Evolutionary conservation across 2,113 vertebrate genomes (phyloP).

Genomic region (Oreochromis tanganicae): DNA sequence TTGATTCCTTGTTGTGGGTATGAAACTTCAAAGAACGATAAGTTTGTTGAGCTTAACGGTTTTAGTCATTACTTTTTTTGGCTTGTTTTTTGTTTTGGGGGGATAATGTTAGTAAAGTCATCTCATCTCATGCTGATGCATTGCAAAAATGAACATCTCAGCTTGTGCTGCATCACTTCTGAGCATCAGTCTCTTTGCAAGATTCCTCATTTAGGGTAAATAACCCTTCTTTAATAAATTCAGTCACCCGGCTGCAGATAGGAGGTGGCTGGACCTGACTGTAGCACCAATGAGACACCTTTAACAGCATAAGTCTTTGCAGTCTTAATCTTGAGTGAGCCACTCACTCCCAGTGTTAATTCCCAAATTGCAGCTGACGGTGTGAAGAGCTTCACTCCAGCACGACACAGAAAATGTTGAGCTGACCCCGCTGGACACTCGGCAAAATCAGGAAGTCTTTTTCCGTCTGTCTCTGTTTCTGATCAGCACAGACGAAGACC

Average conservation of each 20-base stretch:
- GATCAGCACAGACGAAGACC: neutral
- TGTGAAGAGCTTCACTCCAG: neutral
- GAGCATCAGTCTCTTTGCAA: neutral
- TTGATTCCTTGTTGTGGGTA: neutral
- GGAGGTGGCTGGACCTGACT: neutral
- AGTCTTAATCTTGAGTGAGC: neutral
- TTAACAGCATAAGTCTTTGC: neutral
- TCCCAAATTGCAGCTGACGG: neutral
- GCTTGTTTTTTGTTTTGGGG: neutral
- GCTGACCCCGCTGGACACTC: neutral
- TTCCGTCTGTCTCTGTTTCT: neutral
- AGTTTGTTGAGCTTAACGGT: neutral
- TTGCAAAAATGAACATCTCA: neutral
- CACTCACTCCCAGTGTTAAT: neutral
- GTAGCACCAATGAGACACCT: rapidly evolving
- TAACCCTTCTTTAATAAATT: neutral
- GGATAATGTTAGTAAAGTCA: neutral
- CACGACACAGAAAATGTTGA: neutral
- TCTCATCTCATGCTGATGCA: neutral
- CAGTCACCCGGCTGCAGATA: neutral
- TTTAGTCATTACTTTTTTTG: neutral
- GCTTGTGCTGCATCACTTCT: neutral
- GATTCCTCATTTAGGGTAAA: neutral
- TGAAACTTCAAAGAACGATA: neutral
- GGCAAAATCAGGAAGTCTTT: neutral